phyloP scores from a whole-genome alignment of 2,113 vertebrate species.

The Ciconia boyciana region DNA sequence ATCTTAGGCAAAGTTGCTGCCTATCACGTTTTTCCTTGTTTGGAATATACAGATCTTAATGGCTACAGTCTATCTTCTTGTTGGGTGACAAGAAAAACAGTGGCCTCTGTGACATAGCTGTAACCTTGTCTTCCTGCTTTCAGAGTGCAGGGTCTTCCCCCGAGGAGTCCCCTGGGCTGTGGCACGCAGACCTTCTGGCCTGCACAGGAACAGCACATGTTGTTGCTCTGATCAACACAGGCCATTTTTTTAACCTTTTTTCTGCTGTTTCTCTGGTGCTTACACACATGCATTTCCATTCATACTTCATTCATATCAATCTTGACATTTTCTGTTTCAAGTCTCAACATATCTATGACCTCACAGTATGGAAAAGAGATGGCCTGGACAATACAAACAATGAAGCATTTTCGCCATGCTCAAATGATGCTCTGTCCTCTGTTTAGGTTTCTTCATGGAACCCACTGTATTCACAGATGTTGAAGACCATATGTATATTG shows the following conservation, averaged over 20 bases:
- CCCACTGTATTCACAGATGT: constrained; percentile 82
- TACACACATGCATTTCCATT: not conserved
- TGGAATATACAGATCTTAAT: not conserved
- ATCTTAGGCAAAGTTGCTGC: not conserved
- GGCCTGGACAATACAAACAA: not conserved
- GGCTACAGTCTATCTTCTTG: not conserved
- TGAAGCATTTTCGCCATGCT: not conserved
- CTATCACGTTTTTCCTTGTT: not conserved
- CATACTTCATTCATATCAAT: not conserved
- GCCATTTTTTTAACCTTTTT: not conserved
- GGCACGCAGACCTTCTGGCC: not conserved
- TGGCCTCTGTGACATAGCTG: not conserved
- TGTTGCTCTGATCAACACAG: not conserved
- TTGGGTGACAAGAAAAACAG: not conserved
- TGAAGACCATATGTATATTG: constrained; percentile 82
- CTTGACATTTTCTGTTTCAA: not conserved
- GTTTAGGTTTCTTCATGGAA: constrained; percentile 84
- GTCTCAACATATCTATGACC: not conserved
- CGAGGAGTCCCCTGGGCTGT: not conserved
- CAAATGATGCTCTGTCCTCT: not conserved
- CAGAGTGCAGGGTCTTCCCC: not conserved
- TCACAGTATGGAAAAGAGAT: not conserved
- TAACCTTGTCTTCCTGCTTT: not conserved
- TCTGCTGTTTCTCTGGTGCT: not conserved
- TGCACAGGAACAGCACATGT: not conserved